Base-by-base conservation (phyloP, 2,113 vertebrate species). In the Heteronetta atricapilla region DNA sequence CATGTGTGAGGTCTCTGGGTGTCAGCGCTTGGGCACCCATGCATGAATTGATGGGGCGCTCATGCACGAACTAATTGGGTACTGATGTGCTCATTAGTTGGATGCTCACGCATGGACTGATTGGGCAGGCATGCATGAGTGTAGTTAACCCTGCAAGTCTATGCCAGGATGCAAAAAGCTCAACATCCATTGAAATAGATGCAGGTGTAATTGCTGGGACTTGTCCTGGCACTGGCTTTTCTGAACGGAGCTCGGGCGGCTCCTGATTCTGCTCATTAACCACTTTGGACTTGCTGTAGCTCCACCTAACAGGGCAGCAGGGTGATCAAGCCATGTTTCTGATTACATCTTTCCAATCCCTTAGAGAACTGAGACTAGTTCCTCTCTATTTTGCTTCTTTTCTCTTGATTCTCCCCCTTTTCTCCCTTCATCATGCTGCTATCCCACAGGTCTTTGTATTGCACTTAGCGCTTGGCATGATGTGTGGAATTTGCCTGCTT, bases 251-350 rank as follows among this genome's bases (percentile, higher is more conserved):
- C 11, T 87, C 31, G 15, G 36, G 19, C 5, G 62, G 2, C 14
- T 66, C 55, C 21, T 33, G 48, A 2, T 70, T 69, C 11, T 76
- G 31, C 3, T 80, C 74, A 15, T 52, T 67, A 26, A 48, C 74
- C 26, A 8, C 2, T 50, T 67, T 68, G 46, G 14, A 10, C 50
- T 46, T 82, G 40, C 40, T 79, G 0, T 20, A 70, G n/a, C 46
- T 88, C 25, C n/a, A 70, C 44, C 29, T 69, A 33, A 34, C 29
- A 79, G 40, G 52, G 40, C 5, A 1, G 28, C 28, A 55, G 20
- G 12, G 31, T 55, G 25, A 67, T 22, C 55, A 56, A 40, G 36
- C 23, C 0, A 0, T 42, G 53, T 12, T 34, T 77, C 28, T 69
- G 78, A 85, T 33, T 5, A 44, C 28, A 18, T 26, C 42, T 59